A percentile compares a stretch with the other conserved stretches of the same genome.
Evolutionary conservation across 2,113 vertebrate genomes (phyloP).

Genomic region (Cyprinodon variegatus): DNA sequence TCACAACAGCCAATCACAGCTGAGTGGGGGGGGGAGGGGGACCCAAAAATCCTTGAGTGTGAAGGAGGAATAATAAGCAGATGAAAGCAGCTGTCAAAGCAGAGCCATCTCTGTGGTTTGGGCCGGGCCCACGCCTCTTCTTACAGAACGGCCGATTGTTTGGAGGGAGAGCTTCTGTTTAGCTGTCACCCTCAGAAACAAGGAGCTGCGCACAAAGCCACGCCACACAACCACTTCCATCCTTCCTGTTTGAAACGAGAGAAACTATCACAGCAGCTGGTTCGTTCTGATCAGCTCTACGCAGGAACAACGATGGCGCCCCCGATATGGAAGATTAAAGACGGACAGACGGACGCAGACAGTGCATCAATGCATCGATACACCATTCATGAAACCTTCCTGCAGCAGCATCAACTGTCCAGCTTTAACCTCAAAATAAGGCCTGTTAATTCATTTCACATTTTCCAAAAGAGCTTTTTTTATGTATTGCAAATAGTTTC

Average conservation of each 20-base stretch:
- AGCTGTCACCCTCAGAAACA: constrained; percentile 54
- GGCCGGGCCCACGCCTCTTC: constrained; percentile 35
- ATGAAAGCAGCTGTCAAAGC: constrained; percentile 75
- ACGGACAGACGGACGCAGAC: no score
- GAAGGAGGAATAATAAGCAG: constrained; percentile 72
- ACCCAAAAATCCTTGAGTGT: constrained; percentile 65
- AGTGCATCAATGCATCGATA: no score
- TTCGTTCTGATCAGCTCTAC: no score
- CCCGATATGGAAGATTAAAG: no score
- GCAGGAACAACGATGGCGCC: no score
- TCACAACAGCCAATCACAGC: constrained; percentile 75
- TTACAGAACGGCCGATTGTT: constrained; percentile 53
- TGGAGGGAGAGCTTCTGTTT: constrained; percentile 55
- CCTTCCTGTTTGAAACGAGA: constrained; percentile 3
- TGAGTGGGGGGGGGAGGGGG: constrained; percentile 40
- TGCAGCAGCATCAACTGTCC: no score
- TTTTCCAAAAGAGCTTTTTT: no score
- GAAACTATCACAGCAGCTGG: no score
- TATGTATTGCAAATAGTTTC: no score
- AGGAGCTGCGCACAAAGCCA: constrained; percentile 34
- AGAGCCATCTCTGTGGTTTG: constrained; percentile 51
- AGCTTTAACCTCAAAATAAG: no score
- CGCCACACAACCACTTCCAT: constrained; percentile 22
- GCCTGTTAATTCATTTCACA: no score
- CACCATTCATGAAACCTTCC: no score